A percentile compares a stretch with the other conserved stretches of the same genome.
phyloP scores from a whole-genome alignment of 2,888 invertebrate species.

The Mythimna impura region DNA sequence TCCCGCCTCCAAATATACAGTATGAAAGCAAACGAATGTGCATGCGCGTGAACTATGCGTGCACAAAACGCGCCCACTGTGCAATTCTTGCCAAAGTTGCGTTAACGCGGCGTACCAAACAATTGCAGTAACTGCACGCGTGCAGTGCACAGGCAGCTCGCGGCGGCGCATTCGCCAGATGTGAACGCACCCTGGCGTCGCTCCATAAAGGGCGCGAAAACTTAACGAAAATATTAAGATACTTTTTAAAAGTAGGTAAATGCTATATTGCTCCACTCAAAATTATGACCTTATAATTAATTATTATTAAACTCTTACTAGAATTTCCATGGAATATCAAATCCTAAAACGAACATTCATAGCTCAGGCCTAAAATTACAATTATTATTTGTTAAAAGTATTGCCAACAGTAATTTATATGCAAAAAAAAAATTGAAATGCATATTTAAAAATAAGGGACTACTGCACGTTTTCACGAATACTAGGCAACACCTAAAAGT shows the following conservation, averaged over 20 bases:
- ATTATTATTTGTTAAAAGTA: constrained; percentile 59
- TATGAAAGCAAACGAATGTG: too few relatives aligned
- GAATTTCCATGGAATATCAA: constrained; percentile 72
- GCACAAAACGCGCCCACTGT: too few relatives aligned
- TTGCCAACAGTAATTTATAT: constrained; percentile 59
- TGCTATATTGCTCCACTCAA: constrained; percentile 43
- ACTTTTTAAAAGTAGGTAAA: constrained; percentile 9
- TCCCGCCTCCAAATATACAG: too few relatives aligned
- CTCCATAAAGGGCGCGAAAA: too few relatives aligned
- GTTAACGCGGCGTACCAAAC: too few relatives aligned
- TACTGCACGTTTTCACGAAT: background rate
- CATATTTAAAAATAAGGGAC: background rate
- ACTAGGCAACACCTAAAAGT: background rate
- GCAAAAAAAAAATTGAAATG: constrained; percentile 7
- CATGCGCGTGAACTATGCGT: too few relatives aligned
- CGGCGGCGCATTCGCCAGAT: too few relatives aligned
- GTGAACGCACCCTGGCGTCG: too few relatives aligned
- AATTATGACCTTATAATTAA: constrained; percentile 38
- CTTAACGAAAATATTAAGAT: background rate
- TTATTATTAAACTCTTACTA: constrained; percentile 64
- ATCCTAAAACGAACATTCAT: constrained; percentile 67
- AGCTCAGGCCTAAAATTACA: constrained; percentile 53
- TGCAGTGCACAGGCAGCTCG: too few relatives aligned
- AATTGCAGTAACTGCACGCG: too few relatives aligned
- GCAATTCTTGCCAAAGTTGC: background rate